Evolutionary conservation across 2,888 invertebrate species (phyloP), one percentile per base, ranked within the genome.

Genomic region (Drosophila tripunctata): DNA sequence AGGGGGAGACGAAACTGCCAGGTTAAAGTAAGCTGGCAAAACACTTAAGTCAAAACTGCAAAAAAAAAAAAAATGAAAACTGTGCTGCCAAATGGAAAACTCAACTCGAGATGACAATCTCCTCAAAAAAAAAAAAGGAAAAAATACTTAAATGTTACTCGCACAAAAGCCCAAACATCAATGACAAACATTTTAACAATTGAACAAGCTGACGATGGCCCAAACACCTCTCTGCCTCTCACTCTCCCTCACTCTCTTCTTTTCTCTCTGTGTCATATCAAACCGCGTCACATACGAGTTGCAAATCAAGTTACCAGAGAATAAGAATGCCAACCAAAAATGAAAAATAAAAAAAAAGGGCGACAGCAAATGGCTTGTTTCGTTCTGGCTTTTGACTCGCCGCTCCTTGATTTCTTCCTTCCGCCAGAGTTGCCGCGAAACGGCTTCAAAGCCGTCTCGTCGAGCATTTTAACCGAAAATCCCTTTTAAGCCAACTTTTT

Each of bases 331-430:
- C n/a, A n/a, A n/a, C n/a, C n/a, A n/a, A n/a, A n/a, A n/a, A n/a
- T n/a, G n/a, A n/a, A n/a, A n/a, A n/a, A n/a, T n/a, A 38, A 51
- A 45, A 35, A 44, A 8, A 8, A 17, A 10, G 7, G 5, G 8
- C n/a, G 6, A 75, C 69, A 71, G 75, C 82, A 78, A 79, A 85
- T 76, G 67, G 80, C 76, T 86, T 82, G 86, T 80, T 80, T 85
- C 84, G 86, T 64, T 72, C 70, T 70, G 71, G 63, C 50, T 69
- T 75, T 68, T 66, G 75, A 58, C 66, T 75, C 61, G 76, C 71
- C 73, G 80, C 74, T 77, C 57, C 81, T 84, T 81, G 87, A 87
- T 81, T 81, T 84, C 85, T 87, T 87, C 81, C 81, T 81, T 81
- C 81, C 80, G 86, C 67, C 58, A 47, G 47, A 56, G 62, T 15